phyloP scores from a whole-genome alignment of 1,140 invertebrate genomes.

The Mizuhopecten yessoensis region DNA sequence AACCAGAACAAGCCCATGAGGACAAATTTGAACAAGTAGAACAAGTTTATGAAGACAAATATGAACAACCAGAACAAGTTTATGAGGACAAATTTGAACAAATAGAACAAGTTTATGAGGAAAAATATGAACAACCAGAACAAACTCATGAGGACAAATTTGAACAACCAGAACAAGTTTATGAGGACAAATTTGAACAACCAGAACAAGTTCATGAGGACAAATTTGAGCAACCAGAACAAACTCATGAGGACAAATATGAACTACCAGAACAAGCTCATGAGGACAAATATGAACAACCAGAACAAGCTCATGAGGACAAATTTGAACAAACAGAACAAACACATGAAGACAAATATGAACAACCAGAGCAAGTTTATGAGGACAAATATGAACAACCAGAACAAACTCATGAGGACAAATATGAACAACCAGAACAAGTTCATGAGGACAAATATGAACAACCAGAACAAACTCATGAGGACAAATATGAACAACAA shows the following conservation, averaged over 20 bases:
- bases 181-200: not conserved
- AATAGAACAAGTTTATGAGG: not conserved
- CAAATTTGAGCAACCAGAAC: not conserved
- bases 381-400: conserved; percentile 5
- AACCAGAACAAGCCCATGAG: too few relatives aligned
- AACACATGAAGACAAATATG: not conserved
- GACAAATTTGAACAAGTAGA: too few relatives aligned
- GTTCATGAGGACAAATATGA: not conserved
- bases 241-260: not conserved
- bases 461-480: not conserved
- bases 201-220: not conserved
- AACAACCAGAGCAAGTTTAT: not conserved
- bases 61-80: too few relatives aligned
- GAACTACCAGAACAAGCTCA: not conserved
- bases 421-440: not conserved
- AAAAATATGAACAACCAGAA: not conserved
- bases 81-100: too few relatives aligned
- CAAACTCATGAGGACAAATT: not conserved
- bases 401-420: not conserved
- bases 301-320: not conserved
- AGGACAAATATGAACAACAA: not conserved
- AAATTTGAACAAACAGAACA: not conserved
- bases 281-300: conserved; percentile 1
- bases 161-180: not conserved
- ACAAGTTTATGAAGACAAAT: too few relatives aligned